Evolutionary conservation across 2,113 vertebrate species (phyloP).

Genomic region (Elgaria multicarinata): DNA sequence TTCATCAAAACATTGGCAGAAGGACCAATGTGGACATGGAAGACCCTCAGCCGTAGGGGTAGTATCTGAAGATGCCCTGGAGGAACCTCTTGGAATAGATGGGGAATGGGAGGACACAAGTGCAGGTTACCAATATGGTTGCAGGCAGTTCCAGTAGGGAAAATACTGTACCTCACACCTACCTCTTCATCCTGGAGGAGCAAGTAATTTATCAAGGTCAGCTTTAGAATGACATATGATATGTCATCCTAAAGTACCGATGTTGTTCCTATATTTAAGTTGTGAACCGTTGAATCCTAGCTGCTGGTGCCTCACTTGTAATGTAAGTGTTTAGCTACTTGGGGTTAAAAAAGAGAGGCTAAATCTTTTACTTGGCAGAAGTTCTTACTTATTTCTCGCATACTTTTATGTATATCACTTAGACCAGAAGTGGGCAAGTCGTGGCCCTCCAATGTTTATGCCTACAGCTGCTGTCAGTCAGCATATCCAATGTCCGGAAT

Average conservation of each 20-base stretch:
- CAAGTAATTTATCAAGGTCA: not conserved
- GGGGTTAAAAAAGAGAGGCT: not conserved
- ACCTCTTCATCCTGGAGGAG: not conserved
- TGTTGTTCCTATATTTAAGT: not conserved
- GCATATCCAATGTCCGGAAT: too few species aligned
- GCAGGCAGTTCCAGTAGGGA: not conserved
- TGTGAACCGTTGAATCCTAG: not conserved
- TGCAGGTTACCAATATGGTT: not conserved
- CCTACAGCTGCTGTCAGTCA: too few species aligned
- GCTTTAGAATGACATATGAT: not conserved
- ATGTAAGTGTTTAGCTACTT: not conserved
- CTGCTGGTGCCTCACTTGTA: not conserved
- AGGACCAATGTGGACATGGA: not conserved
- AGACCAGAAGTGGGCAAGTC: too few species aligned
- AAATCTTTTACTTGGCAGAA: not conserved
- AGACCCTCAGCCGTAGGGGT: not conserved
- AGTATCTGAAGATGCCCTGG: not conserved
- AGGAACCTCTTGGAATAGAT: not conserved
- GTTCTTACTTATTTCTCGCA: not conserved
- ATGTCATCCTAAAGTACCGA: not conserved
- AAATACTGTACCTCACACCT: not conserved
- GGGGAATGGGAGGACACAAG: too few species aligned
- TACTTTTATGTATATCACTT: not conserved
- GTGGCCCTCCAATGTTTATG: too few species aligned
- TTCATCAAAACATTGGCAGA: not conserved